Conservation (phyloP, 2,797 vertebrate genomes). For the Vultur gryphus region DNA sequence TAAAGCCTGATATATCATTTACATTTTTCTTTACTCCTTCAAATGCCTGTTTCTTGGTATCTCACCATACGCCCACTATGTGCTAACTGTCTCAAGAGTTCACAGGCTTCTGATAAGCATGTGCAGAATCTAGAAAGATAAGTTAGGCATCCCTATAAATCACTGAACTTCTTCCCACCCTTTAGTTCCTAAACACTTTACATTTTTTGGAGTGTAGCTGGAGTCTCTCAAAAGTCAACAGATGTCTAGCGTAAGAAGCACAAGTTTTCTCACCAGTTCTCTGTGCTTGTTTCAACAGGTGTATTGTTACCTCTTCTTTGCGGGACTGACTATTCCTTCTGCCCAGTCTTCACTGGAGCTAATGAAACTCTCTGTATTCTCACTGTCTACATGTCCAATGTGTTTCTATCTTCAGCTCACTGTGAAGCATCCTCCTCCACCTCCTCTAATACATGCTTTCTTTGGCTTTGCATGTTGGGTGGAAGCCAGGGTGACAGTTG, state of each 20-base stretch:
- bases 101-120: conserved; percentile 66
- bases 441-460: background rate
- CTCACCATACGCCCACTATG: conserved; percentile 63
- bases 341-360: background rate
- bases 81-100: conserved; percentile 69
- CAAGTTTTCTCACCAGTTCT: background rate
- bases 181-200: conserved; percentile 59
- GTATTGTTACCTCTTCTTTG: background rate
- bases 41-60: conserved; percentile 51
- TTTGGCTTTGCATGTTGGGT: background rate
- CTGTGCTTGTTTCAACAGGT: conserved; percentile 56
- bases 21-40: conserved; percentile 65
- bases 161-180: conserved; percentile 64
- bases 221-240: conserved; percentile 62
- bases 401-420: background rate
- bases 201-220: conserved; percentile 62
- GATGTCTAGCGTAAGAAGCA: conserved; percentile 24
- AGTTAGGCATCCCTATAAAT: conserved; percentile 68
- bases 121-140: conserved; percentile 69
- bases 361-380: background rate
- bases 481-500: background rate
- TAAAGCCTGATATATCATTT: conserved; percentile 30
- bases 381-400: background rate
- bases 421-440: background rate
- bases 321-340: background rate